Evolutionary conservation across 2,797 vertebrate genomes (phyloP), one percentile per base, ranked within the genome.

Genomic region (Urocyon cinereoargenteus): DNA sequence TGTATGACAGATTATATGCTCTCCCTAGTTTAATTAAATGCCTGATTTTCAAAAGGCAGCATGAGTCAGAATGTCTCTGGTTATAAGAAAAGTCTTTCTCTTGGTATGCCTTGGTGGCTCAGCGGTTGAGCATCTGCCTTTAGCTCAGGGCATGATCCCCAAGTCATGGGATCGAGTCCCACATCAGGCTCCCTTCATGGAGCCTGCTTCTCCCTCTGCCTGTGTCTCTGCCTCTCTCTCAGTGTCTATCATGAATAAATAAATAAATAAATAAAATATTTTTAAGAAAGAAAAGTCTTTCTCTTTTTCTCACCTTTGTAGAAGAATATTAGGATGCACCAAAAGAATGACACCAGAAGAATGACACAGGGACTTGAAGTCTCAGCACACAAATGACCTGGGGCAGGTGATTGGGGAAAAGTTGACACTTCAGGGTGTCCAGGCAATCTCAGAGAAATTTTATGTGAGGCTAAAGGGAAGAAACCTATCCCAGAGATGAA

Each of bases 11-110:
- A 64, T 95, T 61, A n/a, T 45, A 49, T 70, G 18, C 10, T 55
- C 7, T 79, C 26, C 34, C 55, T 93, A 61, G 19, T 91, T 79
- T 70, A 82, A 83, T 61, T 55, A 59, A 96, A 87, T 86, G 22
- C 21, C 90, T 91, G 81, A 53, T 87, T 70, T 96, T 95, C 70
- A 57, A 91, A 93, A 78, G 36, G 55, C 6, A 85, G 2, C 18
- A 15, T 87, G 84, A 96, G 34, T 53, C 24, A 78, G 14, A 94
- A 62, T 78, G 13, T 3, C 15, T 90, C 59, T 72, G 15, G 8
- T 94, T 57, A 36, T 62, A 86, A 93, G 31, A 6, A 68, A 73
- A 82, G 7, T 36, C 95, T 31, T 82, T 40, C n/a, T 93, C 68
- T 96, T 90, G 40, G 40, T 45, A 45, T 45, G 40, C 40, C 7